A percentile compares a stretch with the other conserved stretches of the same genome.
Conservation (phyloP, 2,888 invertebrate genomes). For the Drosophila subsilvestris region DNA sequence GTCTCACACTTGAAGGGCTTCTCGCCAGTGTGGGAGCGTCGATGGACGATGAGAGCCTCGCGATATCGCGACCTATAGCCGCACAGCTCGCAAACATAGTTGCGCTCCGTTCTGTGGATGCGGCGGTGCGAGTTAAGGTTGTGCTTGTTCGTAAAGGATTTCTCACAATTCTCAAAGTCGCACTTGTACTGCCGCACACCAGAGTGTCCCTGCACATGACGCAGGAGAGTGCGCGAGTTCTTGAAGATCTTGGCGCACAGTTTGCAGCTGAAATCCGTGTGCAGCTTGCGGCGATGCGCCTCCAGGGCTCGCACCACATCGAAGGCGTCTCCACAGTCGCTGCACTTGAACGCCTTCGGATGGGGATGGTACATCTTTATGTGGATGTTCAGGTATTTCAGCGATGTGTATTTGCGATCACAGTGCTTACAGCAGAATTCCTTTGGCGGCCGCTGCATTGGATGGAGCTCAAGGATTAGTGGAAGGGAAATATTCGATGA, state of each 20-base stretch:
- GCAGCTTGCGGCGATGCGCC: conserved; percentile 64
- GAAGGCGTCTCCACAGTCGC: conserved; percentile 60
- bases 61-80: conserved; percentile 75
- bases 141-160: conserved; percentile 73
- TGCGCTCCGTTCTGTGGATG: conserved; percentile 71
- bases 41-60: conserved; percentile 73
- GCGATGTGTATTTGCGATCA: conserved; percentile 55
- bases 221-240: conserved; percentile 64
- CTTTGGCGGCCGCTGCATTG: conserved; percentile 39
- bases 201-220: conserved; percentile 69
- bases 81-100: conserved; percentile 79
- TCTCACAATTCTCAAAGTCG: conserved; percentile 69
- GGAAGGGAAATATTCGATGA: too few species aligned
- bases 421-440: conserved; percentile 60
- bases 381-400: conserved; percentile 63
- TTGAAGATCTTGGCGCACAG: conserved; percentile 73
- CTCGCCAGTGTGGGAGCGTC: conserved; percentile 78
- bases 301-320: conserved; percentile 60
- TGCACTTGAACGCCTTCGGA: conserved; percentile 65
- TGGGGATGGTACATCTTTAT: conserved; percentile 67
- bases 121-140: conserved; percentile 69
- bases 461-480: neutral
- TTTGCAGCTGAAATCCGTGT: conserved; percentile 61
- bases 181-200: conserved; percentile 69
- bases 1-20: conserved; percentile 74